Conservation (phyloP, 1,140 invertebrate genomes). For the Lordiphosa clarofinis region DNA sequence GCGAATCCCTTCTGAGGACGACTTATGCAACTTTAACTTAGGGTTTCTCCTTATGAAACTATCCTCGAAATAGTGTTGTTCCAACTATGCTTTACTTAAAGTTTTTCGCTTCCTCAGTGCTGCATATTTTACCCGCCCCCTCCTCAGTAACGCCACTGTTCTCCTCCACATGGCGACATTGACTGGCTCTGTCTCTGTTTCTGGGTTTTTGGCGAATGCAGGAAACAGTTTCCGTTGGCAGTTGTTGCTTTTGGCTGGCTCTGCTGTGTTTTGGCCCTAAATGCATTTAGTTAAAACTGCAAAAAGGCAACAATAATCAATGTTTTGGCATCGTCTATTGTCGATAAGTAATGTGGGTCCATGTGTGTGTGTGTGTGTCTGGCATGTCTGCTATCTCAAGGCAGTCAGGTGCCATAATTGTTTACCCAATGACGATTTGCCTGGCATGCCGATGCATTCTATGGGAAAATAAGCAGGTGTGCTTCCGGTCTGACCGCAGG, state of each 20-base stretch:
- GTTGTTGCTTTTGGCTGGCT: constrained; percentile 4
- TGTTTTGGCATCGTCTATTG: constrained; percentile 51
- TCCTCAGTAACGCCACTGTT: too few species aligned
- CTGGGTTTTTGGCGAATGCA: constrained; percentile 9
- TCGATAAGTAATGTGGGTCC: constrained; percentile 54
- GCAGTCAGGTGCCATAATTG: constrained; percentile 64
- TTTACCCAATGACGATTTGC: constrained; percentile 30
- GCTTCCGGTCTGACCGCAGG: constrained; percentile 6
- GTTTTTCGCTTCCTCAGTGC: too few species aligned
- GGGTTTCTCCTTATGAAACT: too few species aligned
- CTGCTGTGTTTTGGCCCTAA: constrained; percentile 10
- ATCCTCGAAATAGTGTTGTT: too few species aligned
- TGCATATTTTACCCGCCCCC: too few species aligned
- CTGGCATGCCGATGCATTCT: constrained; percentile 11
- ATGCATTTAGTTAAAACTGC: constrained; percentile 64
- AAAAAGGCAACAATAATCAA: constrained; percentile 71
- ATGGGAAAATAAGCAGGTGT: constrained; percentile 32
- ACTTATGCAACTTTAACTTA: too few species aligned
- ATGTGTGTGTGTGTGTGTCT: not conserved
- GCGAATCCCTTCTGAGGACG: too few species aligned
- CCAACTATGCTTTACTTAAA: too few species aligned
- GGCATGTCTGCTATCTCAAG: constrained; percentile 44
- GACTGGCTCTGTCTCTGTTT: constrained; percentile 5
- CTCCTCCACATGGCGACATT: too few species aligned
- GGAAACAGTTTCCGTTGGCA: constrained; percentile 1